These are phyloP conservation scores for Heliconius melpomene DNA, from an alignment of 1,140 invertebrate species.

Conservation along the genomic window DNA sequence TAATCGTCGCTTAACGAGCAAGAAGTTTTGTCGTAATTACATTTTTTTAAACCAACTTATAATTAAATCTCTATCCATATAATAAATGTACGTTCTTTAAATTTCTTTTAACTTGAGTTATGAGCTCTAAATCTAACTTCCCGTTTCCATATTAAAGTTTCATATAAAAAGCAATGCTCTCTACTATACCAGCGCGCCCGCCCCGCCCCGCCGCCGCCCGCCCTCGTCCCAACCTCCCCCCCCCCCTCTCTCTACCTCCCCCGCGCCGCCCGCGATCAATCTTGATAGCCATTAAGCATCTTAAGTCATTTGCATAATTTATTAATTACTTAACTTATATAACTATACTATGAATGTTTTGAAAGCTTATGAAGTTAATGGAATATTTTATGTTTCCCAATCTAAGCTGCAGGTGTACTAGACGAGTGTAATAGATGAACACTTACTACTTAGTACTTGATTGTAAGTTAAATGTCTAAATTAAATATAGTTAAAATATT, in stretches of 20 bases:
- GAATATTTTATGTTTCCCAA: not conserved
- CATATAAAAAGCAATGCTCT: not conserved
- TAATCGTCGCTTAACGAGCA: no score
- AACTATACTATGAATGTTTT: not conserved
- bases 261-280: not conserved
- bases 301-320: constrained; percentile 6
- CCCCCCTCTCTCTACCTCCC: not conserved
- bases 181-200: not conserved
- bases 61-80: not conserved
- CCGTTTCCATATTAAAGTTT: not conserved
- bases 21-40: not conserved
- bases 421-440: not conserved
- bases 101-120: not conserved
- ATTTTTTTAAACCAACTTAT: not conserved
- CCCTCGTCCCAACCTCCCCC: not conserved
- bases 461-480: not conserved
- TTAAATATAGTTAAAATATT: not conserved
- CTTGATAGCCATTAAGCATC: constrained; percentile 1
- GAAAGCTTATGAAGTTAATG: not conserved
- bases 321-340: not conserved
- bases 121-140: not conserved
- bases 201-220: not conserved
- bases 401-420: not conserved
- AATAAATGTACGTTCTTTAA: not conserved
- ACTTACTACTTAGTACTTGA: no score